phyloP scores from a whole-genome alignment of 2,113 vertebrate genomes.

The Stigmatopora argus region DNA sequence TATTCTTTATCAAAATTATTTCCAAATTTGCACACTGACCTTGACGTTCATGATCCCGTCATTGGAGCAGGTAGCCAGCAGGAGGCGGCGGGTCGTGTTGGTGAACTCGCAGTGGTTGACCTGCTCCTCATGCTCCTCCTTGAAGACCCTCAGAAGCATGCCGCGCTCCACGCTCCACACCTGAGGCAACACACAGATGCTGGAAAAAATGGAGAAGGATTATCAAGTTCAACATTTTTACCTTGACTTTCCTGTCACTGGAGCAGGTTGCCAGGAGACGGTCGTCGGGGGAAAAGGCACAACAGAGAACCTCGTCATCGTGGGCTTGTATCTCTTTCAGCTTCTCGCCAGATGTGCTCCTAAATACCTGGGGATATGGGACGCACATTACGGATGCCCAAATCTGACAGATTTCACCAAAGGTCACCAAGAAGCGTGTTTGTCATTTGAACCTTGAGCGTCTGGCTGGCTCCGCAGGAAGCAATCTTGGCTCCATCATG shows the following conservation, averaged over 20 bases:
- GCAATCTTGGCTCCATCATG: slow-evolving; percentile 83
- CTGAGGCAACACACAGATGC: slow-evolving; percentile 51
- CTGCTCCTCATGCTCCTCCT: slow-evolving; percentile 85
- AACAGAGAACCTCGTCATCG: slow-evolving; percentile 90
- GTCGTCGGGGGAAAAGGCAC: slow-evolving; percentile 84
- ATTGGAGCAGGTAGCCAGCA: slow-evolving; percentile 86
- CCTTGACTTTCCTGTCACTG: slow-evolving; percentile 88
- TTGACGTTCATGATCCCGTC: slow-evolving; percentile 76
- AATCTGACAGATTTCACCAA: too few relatives aligned
- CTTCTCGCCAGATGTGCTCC: slow-evolving; percentile 85
- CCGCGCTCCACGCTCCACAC: slow-evolving; percentile 83
- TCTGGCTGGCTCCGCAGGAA: slow-evolving; percentile 87
- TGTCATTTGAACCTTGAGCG: slow-evolving; percentile 74
- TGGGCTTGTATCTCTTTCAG: slow-evolving; percentile 81
- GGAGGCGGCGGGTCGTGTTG: slow-evolving; percentile 66
- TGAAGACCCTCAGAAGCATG: slow-evolving; percentile 66
- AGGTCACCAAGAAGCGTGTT: too few relatives aligned
- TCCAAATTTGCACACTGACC: slow-evolving; percentile 34
- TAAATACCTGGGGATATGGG: slow-evolving; percentile 77
- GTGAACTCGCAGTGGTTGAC: slow-evolving; percentile 91
- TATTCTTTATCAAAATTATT: too few relatives aligned
- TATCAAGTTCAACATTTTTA: slow-evolving; percentile 34
- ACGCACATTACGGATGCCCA: neutral
- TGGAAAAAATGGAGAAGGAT: neutral
- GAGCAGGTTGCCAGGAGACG: slow-evolving; percentile 87